phyloP scores from a whole-genome alignment of 2,888 invertebrate species.

The Luperina nickerlii region DNA sequence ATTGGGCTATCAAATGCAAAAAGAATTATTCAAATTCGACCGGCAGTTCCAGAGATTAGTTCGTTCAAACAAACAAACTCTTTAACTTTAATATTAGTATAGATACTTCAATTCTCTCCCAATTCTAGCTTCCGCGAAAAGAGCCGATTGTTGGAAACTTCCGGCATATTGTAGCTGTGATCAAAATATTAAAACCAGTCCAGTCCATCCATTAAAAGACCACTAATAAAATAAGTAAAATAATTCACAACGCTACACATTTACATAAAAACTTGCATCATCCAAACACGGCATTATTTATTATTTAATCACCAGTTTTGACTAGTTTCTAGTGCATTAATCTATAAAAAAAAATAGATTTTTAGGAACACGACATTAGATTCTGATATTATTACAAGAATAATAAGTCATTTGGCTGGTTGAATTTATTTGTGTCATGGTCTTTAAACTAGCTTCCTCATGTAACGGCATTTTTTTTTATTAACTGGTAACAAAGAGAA shows the following conservation, averaged over 20 bases:
- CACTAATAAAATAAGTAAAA: neutral
- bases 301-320: neutral
- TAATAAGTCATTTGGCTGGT: conserved; percentile 26
- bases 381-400: conserved; percentile 23
- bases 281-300: neutral
- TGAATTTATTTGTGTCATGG: conserved; percentile 57
- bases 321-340: neutral
- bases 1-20: too few relatives aligned
- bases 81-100: too few relatives aligned
- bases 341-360: too few relatives aligned
- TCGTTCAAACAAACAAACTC: too few relatives aligned
- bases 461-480: conserved; percentile 38
- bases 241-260: conserved; percentile 15
- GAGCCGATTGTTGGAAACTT: neutral
- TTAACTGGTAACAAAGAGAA: neutral
- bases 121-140: neutral
- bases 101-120: too few relatives aligned
- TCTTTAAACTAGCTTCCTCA: conserved; percentile 49
- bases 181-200: conserved; percentile 6
- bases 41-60: too few relatives aligned
- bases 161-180: neutral
- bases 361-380: conserved; percentile 28
- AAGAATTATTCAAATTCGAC: too few relatives aligned
- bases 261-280: conserved; percentile 37
- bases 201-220: neutral